Evolutionary conservation across 1,140 invertebrate species (phyloP).

Genomic region (Drosophila nannoptera): DNA sequence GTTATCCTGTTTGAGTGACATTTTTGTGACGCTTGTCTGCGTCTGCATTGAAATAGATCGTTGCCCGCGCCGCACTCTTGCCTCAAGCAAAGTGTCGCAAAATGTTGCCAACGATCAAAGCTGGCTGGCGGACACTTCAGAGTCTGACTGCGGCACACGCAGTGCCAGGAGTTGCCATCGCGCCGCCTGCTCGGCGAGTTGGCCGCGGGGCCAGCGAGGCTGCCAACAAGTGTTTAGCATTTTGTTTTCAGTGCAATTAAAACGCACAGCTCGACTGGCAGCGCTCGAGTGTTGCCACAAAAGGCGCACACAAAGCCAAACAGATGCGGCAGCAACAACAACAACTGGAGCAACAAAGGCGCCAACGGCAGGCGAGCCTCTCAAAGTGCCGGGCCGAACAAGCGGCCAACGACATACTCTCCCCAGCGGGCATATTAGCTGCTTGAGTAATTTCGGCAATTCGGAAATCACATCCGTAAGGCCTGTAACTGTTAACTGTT

Average conservation of each 20-base stretch:
- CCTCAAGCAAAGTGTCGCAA: constrained; percentile 18
- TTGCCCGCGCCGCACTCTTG: not conserved
- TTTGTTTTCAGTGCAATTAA: constrained; percentile 76
- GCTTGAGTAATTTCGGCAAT: constrained; percentile 21
- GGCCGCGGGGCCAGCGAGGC: constrained; percentile 30
- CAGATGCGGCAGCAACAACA: constrained; percentile 15
- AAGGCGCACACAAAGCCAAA: constrained; percentile 54
- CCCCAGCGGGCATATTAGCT: not conserved
- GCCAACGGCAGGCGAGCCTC: not conserved
- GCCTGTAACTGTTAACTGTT: no score
- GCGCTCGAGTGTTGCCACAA: constrained; percentile 58
- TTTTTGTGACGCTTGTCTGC: not conserved
- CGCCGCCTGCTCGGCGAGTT: constrained; percentile 13
- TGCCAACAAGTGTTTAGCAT: constrained; percentile 74
- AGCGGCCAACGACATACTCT: constrained; percentile 28
- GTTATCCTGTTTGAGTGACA: constrained; percentile 3
- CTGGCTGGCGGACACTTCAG: constrained; percentile 28
- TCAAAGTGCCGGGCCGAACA: constrained; percentile 47
- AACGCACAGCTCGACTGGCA: constrained; percentile 47
- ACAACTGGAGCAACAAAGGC: constrained; percentile 12
- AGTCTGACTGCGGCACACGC: constrained; percentile 2
- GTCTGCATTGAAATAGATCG: constrained; percentile 26
- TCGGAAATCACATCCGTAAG: not conserved
- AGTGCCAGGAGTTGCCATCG: constrained; percentile 30
- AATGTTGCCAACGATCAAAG: constrained; percentile 35